Base-by-base conservation (phyloP, 2,113 vertebrate species). In the Melospiza melodia region DNA sequence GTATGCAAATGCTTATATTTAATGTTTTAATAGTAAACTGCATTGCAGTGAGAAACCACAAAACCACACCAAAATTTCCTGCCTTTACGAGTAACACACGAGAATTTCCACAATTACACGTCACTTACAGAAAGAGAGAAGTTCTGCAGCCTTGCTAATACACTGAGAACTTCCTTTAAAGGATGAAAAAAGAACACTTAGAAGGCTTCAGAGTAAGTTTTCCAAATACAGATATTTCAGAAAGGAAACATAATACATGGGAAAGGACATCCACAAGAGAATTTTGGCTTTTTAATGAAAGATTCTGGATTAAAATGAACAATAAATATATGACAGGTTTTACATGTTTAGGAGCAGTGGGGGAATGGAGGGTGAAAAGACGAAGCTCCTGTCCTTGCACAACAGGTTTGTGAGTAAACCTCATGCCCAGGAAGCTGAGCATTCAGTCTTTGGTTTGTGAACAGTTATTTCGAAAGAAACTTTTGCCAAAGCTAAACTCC, bases 61-160 rank as follows among this genome's bases (percentile, higher is more conserved):
- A 84, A 89, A 57, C 59, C 61, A 33, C 30, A 9, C 41, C 51
- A 77, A 72, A 90, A 86, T 74, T 90, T 80, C 94, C 49, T 61
- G 41, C n/a, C 48, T 87, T 69, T 25, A 58, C 66, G 69, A 82
- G 11, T 54, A 78, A 52, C 24, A 52, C 8, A 68, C 0, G 4
- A 78, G 90, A 66, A 85, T 93, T 94, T 96, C 94, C 92, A 93
- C 57, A 72, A n/a, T 68, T 55, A 44, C 35, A 35, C 3, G 8
- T 10, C 24, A 44, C 58, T 68, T 55, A 78, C 49, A 48, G 87
- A 83, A 91, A 81, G 30, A 81, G 43, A 55, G 48, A 78, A 51
- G 52, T 58, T 87, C 28, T 72, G 54, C 48, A 74, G 72, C n/a
- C 65, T 66, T 86, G 87, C 27, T 89, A 62, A 30, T 54, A 46